phyloP scores from a whole-genome alignment of 2,888 invertebrate genomes.

The Sepioteuthis lessoniana region DNA sequence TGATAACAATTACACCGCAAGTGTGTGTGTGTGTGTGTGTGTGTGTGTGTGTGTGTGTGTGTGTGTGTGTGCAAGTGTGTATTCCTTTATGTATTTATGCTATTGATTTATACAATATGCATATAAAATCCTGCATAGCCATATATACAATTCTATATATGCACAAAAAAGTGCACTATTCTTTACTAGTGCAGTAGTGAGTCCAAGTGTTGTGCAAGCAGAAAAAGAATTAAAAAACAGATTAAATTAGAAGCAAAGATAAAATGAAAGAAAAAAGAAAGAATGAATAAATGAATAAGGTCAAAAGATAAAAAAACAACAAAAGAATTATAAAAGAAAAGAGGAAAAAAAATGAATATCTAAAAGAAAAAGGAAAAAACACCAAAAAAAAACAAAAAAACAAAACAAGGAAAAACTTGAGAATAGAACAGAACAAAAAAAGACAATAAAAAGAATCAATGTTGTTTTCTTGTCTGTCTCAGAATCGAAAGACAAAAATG shows the following conservation, averaged over 20 bases:
- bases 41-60: no score
- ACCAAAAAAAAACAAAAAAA: neutral
- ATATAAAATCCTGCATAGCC: neutral
- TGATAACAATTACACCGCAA: no score
- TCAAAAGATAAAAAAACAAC: neutral
- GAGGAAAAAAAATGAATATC: neutral
- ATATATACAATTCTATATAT: neutral
- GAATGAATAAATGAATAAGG: neutral
- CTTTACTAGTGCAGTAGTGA: neutral
- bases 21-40: no score
- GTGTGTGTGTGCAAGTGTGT: no score
- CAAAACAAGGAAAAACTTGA: neutral
- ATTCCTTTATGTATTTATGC: neutral
- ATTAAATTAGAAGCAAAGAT: neutral
- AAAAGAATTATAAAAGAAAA: neutral
- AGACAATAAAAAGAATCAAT: neutral
- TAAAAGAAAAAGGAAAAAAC: neutral
- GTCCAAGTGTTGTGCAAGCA: neutral
- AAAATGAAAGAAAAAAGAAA: neutral
- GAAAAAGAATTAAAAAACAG: neutral
- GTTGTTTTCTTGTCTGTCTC: constrained; percentile 6
- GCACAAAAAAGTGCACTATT: neutral
- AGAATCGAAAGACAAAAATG: neutral
- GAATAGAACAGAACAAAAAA: neutral
- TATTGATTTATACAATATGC: neutral